Evolutionary conservation across 2,113 vertebrate genomes (phyloP).

Genomic region (Apodemus sylvaticus): DNA sequence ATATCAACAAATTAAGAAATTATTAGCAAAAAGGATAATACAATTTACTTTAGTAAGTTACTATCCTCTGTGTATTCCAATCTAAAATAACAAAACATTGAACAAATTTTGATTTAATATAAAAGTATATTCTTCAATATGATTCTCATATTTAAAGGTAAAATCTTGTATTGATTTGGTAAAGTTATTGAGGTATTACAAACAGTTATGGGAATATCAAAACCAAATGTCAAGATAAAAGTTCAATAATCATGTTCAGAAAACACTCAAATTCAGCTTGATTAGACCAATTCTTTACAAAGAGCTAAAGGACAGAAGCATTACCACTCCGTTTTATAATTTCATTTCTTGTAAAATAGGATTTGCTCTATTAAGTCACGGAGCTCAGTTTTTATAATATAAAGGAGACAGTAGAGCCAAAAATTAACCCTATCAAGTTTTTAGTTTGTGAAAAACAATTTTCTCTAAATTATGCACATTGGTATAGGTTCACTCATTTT

Average conservation of each 20-base stretch:
- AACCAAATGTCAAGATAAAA: conserved; percentile 30
- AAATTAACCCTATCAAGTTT: background rate
- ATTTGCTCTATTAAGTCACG: background rate
- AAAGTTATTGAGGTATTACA: conserved; percentile 51
- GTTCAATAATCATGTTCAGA: conserved; percentile 38
- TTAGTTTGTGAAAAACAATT: background rate
- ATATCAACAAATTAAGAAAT: background rate
- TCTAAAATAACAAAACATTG: conserved; percentile 37
- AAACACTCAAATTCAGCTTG: conserved; percentile 16
- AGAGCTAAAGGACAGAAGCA: background rate
- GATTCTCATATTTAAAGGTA: conserved; percentile 44
- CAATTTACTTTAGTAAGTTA: conserved; percentile 43
- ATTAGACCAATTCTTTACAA: background rate
- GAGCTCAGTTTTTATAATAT: background rate
- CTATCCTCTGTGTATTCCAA: background rate
- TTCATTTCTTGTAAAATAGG: conserved; percentile 6
- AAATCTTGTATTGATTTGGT: conserved; percentile 2
- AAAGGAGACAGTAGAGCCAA: background rate
- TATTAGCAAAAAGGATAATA: conserved; percentile 6
- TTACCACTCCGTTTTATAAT: background rate
- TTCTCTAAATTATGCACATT: background rate
- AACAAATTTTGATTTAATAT: conserved; percentile 27
- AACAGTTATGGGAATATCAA: background rate
- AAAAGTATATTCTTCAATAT: conserved; percentile 29
- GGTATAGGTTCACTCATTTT: background rate